Evolutionary conservation across 2,797 vertebrate genomes (phyloP).

Genomic region (Margarornis squamiger): DNA sequence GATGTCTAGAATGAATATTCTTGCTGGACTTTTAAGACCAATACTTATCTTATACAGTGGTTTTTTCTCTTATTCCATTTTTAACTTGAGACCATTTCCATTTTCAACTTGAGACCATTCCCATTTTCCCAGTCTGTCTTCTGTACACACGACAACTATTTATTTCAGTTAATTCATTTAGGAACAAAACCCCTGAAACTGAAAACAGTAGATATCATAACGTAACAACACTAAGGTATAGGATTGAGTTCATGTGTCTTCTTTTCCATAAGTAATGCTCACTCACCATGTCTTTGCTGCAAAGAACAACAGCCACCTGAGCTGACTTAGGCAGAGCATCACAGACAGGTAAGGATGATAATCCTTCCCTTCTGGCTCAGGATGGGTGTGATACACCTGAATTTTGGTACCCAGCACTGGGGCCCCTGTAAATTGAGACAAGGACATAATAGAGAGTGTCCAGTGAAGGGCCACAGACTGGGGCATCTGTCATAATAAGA

Average conservation of each 20-base stretch:
- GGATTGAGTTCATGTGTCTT: background rate
- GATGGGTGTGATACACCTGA: no score
- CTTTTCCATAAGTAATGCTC: background rate
- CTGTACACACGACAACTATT: background rate
- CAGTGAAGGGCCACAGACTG: background rate
- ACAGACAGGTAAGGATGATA: background rate
- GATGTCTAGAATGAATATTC: background rate
- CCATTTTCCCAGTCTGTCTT: background rate
- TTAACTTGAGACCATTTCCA: background rate
- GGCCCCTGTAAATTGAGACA: background rate
- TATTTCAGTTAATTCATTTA: background rate
- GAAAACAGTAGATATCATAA: background rate
- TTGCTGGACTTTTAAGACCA: background rate
- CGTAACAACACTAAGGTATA: background rate
- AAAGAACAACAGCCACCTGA: background rate
- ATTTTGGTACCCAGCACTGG: background rate
- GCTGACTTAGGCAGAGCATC: background rate
- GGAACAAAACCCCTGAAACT: background rate
- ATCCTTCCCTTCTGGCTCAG: background rate
- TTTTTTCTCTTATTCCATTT: background rate
- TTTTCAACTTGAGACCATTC: background rate
- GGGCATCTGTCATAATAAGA: background rate
- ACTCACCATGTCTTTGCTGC: background rate
- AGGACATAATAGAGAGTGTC: background rate
- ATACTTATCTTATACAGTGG: background rate